Conservation (phyloP, 2,113 vertebrate species). For the Urocynchramus pylzowi region DNA sequence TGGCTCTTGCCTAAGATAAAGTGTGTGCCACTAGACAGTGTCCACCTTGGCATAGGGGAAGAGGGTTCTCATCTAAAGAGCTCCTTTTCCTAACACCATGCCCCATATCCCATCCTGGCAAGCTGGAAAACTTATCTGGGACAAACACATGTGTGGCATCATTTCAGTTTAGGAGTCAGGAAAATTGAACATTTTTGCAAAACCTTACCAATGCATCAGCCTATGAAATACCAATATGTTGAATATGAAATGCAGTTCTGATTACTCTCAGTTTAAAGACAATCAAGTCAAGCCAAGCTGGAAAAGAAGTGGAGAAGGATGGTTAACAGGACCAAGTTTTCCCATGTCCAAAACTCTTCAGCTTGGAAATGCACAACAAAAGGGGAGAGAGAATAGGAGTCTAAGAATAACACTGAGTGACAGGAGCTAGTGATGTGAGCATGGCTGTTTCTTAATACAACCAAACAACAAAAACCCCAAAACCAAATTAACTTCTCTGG, state of each 20-base stretch:
- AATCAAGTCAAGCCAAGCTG: rapidly evolving
- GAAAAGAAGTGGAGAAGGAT: background rate
- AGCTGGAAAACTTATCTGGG: background rate
- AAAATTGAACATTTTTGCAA: background rate
- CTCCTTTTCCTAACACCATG: background rate
- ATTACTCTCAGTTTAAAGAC: background rate
- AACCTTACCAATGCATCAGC: background rate
- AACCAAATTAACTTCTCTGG: background rate
- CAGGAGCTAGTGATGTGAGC: background rate
- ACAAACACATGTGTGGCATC: background rate
- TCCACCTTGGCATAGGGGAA: background rate
- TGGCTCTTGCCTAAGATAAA: background rate
- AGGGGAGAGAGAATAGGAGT: background rate
- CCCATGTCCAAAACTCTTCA: background rate
- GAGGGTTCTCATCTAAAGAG: background rate
- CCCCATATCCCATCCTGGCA: background rate
- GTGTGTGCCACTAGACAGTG: rapidly evolving
- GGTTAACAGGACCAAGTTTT: background rate
- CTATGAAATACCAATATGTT: background rate
- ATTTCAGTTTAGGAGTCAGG: background rate
- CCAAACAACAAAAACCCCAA: background rate
- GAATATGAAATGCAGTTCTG: background rate
- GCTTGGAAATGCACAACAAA: background rate
- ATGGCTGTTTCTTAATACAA: background rate
- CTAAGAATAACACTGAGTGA: background rate